Conservation (phyloP, 2,888 invertebrate genomes). For the Dorcus parallelipipedus region DNA sequence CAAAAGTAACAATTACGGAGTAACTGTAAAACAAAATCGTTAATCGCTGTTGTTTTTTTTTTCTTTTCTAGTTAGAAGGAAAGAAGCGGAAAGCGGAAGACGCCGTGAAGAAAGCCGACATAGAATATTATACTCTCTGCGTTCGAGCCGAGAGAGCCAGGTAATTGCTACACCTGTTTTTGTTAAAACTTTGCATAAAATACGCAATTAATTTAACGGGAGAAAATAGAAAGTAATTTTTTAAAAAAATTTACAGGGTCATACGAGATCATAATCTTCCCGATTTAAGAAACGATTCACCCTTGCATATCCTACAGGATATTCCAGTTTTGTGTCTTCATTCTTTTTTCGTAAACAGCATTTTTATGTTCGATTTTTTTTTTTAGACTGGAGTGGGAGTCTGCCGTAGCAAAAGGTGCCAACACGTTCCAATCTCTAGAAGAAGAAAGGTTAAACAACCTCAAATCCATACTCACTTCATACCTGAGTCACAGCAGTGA, state of each 20-base stretch:
- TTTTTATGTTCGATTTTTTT: neutral
- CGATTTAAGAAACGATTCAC: no score
- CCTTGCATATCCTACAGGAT: no score
- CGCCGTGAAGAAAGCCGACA: slow-evolving; percentile 85
- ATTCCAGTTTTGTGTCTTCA: no score
- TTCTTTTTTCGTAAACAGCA: no score
- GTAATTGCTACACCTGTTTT: slow-evolving; percentile 42
- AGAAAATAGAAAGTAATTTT: no score
- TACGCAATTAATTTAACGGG: no score
- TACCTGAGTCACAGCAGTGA: slow-evolving; percentile 65
- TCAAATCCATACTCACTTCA: slow-evolving; percentile 67
- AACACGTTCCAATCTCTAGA: slow-evolving; percentile 84
- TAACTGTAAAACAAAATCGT: neutral
- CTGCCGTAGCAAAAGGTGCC: slow-evolving; percentile 81
- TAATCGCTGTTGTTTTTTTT: neutral
- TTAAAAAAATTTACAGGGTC: no score
- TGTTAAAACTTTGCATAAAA: no score
- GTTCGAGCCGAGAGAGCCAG: slow-evolving; percentile 86
- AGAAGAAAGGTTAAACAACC: slow-evolving; percentile 80
- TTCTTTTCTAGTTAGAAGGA: slow-evolving; percentile 69
- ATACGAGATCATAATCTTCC: no score
- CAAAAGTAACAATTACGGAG: slow-evolving; percentile 49
- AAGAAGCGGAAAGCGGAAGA: slow-evolving; percentile 89
- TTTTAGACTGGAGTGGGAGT: slow-evolving; percentile 83
- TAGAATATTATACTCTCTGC: slow-evolving; percentile 89